These are phyloP conservation scores for Eupithecia vulgata DNA, from an alignment of 2,888 invertebrate genomes.

Conservation along the genomic window DNA sequence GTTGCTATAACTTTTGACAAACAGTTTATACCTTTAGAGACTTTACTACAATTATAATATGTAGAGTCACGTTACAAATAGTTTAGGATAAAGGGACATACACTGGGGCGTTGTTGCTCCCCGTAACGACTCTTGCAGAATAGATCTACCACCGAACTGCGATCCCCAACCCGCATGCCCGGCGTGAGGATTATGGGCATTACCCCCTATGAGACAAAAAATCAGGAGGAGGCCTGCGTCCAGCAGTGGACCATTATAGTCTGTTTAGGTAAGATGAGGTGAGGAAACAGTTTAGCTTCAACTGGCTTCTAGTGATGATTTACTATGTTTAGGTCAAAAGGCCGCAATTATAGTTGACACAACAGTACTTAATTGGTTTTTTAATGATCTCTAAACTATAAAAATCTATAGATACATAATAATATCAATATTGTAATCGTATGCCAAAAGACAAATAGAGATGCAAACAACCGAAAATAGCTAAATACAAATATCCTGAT, in stretches of 20 bases:
- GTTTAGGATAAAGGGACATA: no score
- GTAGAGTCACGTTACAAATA: no score
- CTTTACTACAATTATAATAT: background rate
- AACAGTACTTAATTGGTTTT: background rate
- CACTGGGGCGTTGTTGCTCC: no score
- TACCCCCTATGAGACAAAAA: no score
- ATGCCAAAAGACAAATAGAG: conserved; percentile 74
- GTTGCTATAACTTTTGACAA: background rate
- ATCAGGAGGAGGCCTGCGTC: no score
- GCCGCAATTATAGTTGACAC: background rate
- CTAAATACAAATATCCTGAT: conserved; percentile 73
- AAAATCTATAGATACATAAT: background rate
- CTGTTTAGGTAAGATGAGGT: no score
- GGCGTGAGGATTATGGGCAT: no score
- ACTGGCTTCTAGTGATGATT: background rate
- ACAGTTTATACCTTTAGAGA: no score
- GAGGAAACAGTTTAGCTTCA: background rate
- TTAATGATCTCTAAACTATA: background rate
- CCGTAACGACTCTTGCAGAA: no score
- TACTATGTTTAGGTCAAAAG: background rate
- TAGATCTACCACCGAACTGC: no score
- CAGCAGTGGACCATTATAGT: no score
- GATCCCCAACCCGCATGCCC: no score
- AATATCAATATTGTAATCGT: conserved; percentile 30
- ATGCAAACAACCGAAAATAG: conserved; percentile 70